phyloP scores from a whole-genome alignment of 2,888 invertebrate species.

The Lasiommata megera region DNA sequence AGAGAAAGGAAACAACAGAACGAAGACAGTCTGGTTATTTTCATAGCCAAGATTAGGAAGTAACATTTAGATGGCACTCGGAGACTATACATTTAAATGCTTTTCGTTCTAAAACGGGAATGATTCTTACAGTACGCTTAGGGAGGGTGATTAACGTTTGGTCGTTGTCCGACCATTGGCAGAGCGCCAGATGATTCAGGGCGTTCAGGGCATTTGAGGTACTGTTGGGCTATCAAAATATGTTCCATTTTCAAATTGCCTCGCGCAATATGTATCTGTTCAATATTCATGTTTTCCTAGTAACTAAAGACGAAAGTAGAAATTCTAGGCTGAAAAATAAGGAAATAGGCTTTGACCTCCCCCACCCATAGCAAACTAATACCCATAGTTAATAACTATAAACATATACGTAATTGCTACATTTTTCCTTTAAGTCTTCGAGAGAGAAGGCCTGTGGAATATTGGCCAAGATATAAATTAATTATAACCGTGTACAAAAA shows the following conservation, averaged over 20 bases:
- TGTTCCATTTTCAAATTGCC: constrained; percentile 22
- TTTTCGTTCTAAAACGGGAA: constrained; percentile 62
- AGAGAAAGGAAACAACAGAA: no score
- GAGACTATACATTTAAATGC: constrained; percentile 45
- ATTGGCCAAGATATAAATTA: no score
- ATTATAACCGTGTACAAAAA: no score
- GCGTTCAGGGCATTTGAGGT: constrained; percentile 14
- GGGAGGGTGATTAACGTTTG: constrained; percentile 36
- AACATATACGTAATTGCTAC: no score
- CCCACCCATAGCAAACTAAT: no score
- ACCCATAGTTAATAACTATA: no score
- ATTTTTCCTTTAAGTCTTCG: no score
- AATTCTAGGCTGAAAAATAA: no score
- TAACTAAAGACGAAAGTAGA: background rate
- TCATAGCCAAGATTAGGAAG: constrained; percentile 18
- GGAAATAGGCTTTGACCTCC: no score
- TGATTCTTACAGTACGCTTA: constrained; percentile 36
- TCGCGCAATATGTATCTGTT: constrained; percentile 20
- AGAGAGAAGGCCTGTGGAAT: no score
- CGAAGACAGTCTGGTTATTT: background rate
- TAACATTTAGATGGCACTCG: constrained; percentile 40
- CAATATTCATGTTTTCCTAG: constrained; percentile 7
- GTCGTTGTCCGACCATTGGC: constrained; percentile 68
- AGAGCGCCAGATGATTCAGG: constrained; percentile 47
- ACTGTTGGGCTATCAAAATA: constrained; percentile 16